Base-by-base conservation (phyloP, 2,797 vertebrate species). In the Coilia nasus region DNA sequence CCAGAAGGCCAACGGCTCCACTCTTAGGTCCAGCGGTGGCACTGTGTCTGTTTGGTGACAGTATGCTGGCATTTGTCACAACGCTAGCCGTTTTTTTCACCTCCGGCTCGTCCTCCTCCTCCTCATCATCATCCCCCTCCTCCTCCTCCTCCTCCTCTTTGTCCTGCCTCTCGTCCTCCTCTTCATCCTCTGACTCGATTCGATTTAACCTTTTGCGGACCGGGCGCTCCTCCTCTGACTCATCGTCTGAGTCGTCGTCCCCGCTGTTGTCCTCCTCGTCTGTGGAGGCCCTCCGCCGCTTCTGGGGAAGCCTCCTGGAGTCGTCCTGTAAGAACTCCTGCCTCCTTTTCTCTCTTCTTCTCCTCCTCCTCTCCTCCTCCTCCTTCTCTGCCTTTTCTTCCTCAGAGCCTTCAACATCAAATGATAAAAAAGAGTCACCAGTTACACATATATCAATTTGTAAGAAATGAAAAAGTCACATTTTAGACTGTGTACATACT, bases 11-110 rank as follows among this genome's bases (percentile, higher is more conserved):
- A 1, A 59, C 93, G 0, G 90, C 81, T 6, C 96, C 91, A 89
- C 95, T 97, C 85, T 93, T 93, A 15, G 94, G 95, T 85, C 94
- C 95, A 92, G 96, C 97, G 90, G 94, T 95, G 82, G 95, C 95
- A 92, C 94, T 96, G 88, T 97, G 97, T 95, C 95, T 93, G 0
- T 97, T 96, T 88, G 97, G 93, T 11, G 97, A 96, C 88, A 97
- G 96, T 88, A 94, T 92, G 94, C 62, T 67, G 62, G 62, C 23
- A 1, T 67, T 25, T 67, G 62, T 67, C 62, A 25, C 62, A 12
- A 28, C 25, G 25, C 62, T 67, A 80, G 0, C 88, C 6, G 0
- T 90, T 86, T 17, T 87, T 44, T 78, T 88, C 19, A 86, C 83
- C 57, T 31, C 59, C 2, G 86, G 56, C n/a, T 88, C 87, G 3